Base-by-base conservation (phyloP, 1,140 invertebrate genomes). In the Temnothorax longispinosus region DNA sequence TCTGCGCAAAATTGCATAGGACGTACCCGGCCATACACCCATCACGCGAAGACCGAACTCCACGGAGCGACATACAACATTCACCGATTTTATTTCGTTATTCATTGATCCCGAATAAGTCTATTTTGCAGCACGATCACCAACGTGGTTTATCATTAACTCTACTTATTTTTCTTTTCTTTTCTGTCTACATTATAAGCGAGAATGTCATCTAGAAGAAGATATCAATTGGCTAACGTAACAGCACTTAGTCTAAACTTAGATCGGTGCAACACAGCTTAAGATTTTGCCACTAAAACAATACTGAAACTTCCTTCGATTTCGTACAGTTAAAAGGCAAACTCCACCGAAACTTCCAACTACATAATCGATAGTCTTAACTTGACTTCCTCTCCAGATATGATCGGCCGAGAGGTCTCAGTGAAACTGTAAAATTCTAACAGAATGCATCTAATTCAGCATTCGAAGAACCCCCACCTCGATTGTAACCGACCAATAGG, bases 41-140 rank as follows among this genome's bases (percentile, higher is more conserved):
- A 82, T 52, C 8, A 89, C 8, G 38, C 69, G 74, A 44, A 89
- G 78, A 0, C 78, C 74, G 15, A 60, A 87, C 15, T 90, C 86
- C 5, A 90, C 72, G 1, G 52, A 41, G 1, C 10, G 27, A 4
- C 77, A 87, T 18, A 90, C 44, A 3, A 67, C 72, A 50, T 18
- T 85, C 13, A 6, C 32, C 3, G 13, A 10, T 6, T 58, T 54
- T 32, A 18, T 78, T 11, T 27, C 5, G 18, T 41, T 54, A 3
- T 7, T 81, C 38, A 81, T 71, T 52, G 32, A 21, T n/a, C 7
- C 8, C 21, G 10, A 60, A 72, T 58, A 21, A 35, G 7, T 72
- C 2, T 27, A 4, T 65, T 21, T 41, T 65, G 10, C n/a, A 1
- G n/a, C n/a, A 65, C 77, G 21, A 44, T 41, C 5, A 65, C 8